These are phyloP conservation scores for Shinisaurus crocodilurus DNA, from an alignment of 2,113 vertebrate genomes.

Conservation along the genomic window DNA sequence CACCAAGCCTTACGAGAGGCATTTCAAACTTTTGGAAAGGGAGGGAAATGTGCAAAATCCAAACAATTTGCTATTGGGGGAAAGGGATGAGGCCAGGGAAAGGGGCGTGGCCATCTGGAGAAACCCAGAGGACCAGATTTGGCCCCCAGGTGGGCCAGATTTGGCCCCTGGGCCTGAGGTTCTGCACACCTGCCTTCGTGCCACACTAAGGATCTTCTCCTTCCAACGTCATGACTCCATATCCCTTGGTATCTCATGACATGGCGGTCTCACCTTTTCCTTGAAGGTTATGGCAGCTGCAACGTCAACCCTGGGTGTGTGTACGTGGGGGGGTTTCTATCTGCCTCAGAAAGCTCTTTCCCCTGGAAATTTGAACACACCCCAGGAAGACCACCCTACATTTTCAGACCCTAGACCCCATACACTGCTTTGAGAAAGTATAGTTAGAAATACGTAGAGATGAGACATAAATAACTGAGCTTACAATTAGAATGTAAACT, in stretches of 20 bases:
- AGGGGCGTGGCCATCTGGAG: too few relatives aligned
- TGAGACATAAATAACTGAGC: not conserved
- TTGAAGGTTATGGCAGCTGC: not conserved
- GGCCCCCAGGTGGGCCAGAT: too few relatives aligned
- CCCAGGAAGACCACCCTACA: not conserved
- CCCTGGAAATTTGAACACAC: not conserved
- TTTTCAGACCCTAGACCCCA: not conserved
- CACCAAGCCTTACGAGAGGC: too few relatives aligned
- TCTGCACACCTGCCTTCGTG: too few relatives aligned
- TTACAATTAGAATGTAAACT: not conserved
- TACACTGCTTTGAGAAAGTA: not conserved
- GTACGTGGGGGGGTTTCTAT: not conserved
- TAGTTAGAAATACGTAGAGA: not conserved
- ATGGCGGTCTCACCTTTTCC: not conserved
- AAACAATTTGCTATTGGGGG: too few relatives aligned
- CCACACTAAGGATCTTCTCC: too few relatives aligned
- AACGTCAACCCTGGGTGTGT: not conserved
- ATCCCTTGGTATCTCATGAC: not conserved
- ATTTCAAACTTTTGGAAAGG: too few relatives aligned
- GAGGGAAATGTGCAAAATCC: too few relatives aligned
- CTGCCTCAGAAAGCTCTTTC: not conserved
- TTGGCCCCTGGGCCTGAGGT: too few relatives aligned
- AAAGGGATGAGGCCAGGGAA: too few relatives aligned
- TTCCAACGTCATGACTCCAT: too few relatives aligned
- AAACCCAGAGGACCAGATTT: too few relatives aligned